Evolutionary conservation across 2,113 vertebrate genomes (phyloP).

Genomic region (Nanorana parkeri): DNA sequence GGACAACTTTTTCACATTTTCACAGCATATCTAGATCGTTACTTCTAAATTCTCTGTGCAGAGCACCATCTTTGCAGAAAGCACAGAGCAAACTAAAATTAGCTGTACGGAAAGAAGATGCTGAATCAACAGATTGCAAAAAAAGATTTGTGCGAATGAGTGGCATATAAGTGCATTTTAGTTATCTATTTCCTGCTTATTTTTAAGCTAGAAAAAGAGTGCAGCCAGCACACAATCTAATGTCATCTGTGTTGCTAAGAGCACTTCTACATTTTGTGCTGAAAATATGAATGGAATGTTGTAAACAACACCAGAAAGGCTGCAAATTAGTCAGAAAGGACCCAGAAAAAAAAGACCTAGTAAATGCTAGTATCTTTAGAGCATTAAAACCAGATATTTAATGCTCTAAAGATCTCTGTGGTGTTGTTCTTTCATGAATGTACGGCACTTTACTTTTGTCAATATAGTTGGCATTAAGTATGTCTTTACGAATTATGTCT

Average conservation of each 20-base stretch:
- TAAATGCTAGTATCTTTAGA: no score
- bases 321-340: neutral
- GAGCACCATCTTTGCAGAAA: neutral
- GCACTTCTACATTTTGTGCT: constrained; percentile 29
- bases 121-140: constrained; percentile 48
- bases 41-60: neutral
- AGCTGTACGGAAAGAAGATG: neutral
- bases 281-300: constrained; percentile 49
- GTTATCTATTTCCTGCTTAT: constrained; percentile 54
- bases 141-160: constrained; percentile 10
- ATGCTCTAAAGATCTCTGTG: neutral
- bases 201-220: constrained; percentile 15
- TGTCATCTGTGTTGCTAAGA: constrained; percentile 40
- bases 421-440: no score
- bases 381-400: neutral
- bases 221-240: constrained; percentile 34
- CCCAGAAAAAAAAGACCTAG: neutral
- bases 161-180: constrained; percentile 30
- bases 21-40: no score
- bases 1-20: no score
- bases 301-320: constrained; percentile 38
- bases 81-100: constrained; percentile 18
- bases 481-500: no score
- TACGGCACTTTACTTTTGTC: no score
- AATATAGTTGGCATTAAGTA: no score